Evolutionary conservation across 2,888 invertebrate genomes (phyloP).

Genomic region (Drosophila quasianomalipes): DNA sequence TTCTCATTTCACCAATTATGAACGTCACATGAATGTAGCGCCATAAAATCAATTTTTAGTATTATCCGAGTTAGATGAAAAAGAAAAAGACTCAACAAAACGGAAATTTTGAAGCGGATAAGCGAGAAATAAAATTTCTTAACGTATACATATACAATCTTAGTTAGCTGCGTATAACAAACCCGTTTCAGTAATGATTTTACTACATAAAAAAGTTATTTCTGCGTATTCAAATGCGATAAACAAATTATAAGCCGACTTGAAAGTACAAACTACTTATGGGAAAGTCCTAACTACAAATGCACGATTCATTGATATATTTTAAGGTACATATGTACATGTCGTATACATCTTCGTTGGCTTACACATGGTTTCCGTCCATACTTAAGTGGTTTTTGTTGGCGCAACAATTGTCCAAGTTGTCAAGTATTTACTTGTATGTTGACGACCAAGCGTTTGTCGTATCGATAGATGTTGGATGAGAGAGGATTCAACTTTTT

Average conservation of each 20-base stretch:
- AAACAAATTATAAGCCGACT: neutral
- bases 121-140: neutral
- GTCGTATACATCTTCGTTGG: neutral
- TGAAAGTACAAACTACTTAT: neutral
- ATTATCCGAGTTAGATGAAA: neutral
- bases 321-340: neutral
- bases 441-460: conserved; percentile 48
- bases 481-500: conserved; percentile 48
- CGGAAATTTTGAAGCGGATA: neutral
- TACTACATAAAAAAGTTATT: neutral
- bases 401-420: conserved; percentile 61
- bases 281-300: neutral
- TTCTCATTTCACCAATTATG: neutral
- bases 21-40: neutral
- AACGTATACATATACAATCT: neutral
- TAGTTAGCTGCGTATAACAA: neutral
- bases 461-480: conserved; percentile 57
- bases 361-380: neutral
- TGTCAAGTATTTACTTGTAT: conserved; percentile 43
- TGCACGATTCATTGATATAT: neutral
- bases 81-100: neutral
- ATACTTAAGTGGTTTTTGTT: conserved; percentile 6
- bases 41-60: neutral
- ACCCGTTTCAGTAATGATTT: neutral
- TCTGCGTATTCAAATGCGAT: neutral